Percentiles rank a stretch among this genome's conserved stretches.
These are phyloP conservation scores for Lagorchestes hirsutus DNA, from an alignment of 2,797 vertebrate genomes.

Conservation along the genomic window DNA sequence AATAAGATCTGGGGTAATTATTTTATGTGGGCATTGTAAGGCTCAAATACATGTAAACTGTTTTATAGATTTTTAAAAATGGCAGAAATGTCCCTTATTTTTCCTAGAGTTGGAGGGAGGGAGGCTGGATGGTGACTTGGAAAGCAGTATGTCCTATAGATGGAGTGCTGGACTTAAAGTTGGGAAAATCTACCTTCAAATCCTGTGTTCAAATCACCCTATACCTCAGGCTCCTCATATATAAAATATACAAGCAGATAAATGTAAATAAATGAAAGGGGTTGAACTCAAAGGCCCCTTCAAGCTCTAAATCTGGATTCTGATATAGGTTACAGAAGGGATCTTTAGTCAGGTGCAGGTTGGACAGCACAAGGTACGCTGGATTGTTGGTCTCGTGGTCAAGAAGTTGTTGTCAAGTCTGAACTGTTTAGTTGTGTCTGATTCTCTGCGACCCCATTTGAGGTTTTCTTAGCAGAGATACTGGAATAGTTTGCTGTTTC, in stretches of 20 bases:
- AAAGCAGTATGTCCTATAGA: neutral
- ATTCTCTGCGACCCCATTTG: neutral
- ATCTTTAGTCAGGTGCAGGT: neutral
- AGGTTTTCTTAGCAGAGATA: neutral
- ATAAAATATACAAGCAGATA: neutral
- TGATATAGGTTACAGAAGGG: neutral
- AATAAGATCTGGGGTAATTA: neutral
- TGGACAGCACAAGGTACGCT: neutral
- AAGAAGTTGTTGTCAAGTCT: neutral
- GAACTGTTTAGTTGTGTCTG: neutral
- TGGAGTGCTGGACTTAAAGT: neutral
- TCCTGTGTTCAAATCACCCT: neutral
- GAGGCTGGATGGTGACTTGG: neutral
- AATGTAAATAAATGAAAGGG: too few relatives aligned
- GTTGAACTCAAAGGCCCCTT: neutral
- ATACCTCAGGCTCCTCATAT: neutral
- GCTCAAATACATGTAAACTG: neutral
- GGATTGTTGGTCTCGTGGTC: neutral
- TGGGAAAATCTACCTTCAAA: neutral
- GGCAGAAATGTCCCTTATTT: neutral
- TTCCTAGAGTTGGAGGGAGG: neutral
- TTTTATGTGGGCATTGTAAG: neutral
- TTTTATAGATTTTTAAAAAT: neutral
- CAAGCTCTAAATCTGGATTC: neutral
- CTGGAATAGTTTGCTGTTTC: neutral